A percentile compares a stretch with the other conserved stretches of the same genome.
Conservation (phyloP, 2,113 vertebrate species). For the Dicrurus megarhynchus region DNA sequence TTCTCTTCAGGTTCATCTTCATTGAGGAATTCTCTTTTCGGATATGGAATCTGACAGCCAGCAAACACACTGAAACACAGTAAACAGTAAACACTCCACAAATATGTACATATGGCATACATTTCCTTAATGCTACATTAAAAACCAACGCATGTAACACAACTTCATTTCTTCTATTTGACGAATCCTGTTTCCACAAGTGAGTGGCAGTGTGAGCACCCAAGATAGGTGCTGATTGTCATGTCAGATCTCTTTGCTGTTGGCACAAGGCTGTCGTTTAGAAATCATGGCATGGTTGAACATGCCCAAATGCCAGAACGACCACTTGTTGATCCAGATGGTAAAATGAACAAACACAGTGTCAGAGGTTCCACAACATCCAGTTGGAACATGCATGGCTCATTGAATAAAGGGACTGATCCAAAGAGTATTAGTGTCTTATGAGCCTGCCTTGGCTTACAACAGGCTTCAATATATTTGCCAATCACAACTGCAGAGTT, state of each 20-base stretch:
- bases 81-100: not conserved
- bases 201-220: not conserved
- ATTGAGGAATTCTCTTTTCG: constrained; percentile 96
- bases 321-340: constrained; percentile 1
- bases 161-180: not conserved
- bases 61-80: constrained; percentile 89
- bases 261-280: not conserved
- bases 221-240: not conserved
- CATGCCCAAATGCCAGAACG: not conserved
- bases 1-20: constrained; percentile 98
- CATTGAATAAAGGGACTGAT: not conserved
- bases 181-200: not conserved
- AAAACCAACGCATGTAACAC: not conserved
- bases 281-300: constrained; percentile 2
- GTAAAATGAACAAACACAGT: not conserved
- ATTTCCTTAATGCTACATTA: not conserved
- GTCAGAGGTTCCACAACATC: not conserved
- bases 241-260: not conserved
- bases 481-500: not conserved
- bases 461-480: not conserved
- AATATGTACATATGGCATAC: not conserved
- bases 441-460: not conserved
- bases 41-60: constrained; percentile 98
- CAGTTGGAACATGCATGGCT: not conserved
- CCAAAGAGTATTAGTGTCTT: not conserved